Conservation (phyloP, 2,888 invertebrate genomes). For the Automeris io region DNA sequence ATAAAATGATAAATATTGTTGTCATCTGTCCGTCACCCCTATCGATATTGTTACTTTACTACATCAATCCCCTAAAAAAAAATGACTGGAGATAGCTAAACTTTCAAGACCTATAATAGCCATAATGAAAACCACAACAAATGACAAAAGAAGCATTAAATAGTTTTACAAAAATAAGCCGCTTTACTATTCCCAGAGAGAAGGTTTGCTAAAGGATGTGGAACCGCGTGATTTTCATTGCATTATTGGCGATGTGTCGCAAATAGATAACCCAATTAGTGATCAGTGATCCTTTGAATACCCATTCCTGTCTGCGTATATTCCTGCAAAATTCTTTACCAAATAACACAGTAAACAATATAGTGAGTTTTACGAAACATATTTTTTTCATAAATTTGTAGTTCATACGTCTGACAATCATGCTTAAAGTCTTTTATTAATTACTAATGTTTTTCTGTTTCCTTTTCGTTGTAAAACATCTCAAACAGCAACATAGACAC, state of each 20-base stretch:
- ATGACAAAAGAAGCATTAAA: neutral
- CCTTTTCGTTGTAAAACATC: neutral
- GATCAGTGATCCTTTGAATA: constrained; percentile 29
- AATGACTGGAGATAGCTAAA: too few relatives aligned
- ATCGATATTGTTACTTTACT: too few relatives aligned
- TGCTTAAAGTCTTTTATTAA: constrained; percentile 66
- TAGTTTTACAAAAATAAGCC: neutral
- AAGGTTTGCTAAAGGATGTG: constrained; percentile 65
- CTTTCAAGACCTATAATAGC: too few relatives aligned
- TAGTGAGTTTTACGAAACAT: constrained; percentile 56
- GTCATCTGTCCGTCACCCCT: too few relatives aligned
- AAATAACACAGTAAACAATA: constrained; percentile 34
- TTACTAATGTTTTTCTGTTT: constrained; percentile 9
- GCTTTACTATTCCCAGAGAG: constrained; percentile 42
- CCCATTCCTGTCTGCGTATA: constrained; percentile 29
- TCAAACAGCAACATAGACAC: neutral
- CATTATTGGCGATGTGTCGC: constrained; percentile 69
- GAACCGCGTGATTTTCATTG: constrained; percentile 69
- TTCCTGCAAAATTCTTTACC: constrained; percentile 75
- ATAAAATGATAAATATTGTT: too few relatives aligned
- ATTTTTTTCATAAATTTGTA: constrained; percentile 19
- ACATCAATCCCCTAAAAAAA: too few relatives aligned
- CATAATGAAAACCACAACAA: neutral
- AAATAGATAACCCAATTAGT: constrained; percentile 51
- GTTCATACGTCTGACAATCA: constrained; percentile 36